Percentiles rank a stretch among this genome's conserved stretches.
phyloP scores from a whole-genome alignment of 2,113 vertebrate species.

The Cinclus cinclus region DNA sequence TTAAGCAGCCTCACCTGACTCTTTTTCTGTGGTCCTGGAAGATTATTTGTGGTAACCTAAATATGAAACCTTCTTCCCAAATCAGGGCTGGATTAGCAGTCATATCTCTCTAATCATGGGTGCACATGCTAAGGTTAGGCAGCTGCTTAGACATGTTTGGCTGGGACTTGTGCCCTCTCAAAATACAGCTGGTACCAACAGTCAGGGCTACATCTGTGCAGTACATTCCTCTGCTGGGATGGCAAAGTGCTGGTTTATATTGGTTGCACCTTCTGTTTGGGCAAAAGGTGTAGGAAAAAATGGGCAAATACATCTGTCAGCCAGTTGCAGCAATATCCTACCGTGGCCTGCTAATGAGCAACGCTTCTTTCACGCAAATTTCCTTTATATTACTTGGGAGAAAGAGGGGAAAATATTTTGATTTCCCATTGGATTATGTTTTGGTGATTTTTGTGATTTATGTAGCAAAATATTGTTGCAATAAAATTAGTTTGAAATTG shows the following conservation, averaged over 20 bases:
- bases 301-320: neutral
- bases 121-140: neutral
- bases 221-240: neutral
- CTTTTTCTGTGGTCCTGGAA: neutral
- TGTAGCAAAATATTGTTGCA: fast-evolving
- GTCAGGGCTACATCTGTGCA: neutral
- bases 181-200: neutral
- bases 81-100: neutral
- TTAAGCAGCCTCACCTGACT: neutral
- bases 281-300: neutral
- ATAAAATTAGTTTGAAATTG: neutral
- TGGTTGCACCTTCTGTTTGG: neutral
- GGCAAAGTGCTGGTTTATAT: neutral
- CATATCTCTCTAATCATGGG: neutral
- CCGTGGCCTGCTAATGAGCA: neutral
- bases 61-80: neutral
- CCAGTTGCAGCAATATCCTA: fast-evolving
- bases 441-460: neutral
- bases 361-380: neutral
- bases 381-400: neutral
- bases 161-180: neutral
- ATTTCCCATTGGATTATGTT: neutral
- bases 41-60: neutral
- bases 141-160: neutral
- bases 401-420: neutral